Evolutionary conservation across 2,888 invertebrate genomes (phyloP).

Genomic region (Sinopyrophorus schimmeli): DNA sequence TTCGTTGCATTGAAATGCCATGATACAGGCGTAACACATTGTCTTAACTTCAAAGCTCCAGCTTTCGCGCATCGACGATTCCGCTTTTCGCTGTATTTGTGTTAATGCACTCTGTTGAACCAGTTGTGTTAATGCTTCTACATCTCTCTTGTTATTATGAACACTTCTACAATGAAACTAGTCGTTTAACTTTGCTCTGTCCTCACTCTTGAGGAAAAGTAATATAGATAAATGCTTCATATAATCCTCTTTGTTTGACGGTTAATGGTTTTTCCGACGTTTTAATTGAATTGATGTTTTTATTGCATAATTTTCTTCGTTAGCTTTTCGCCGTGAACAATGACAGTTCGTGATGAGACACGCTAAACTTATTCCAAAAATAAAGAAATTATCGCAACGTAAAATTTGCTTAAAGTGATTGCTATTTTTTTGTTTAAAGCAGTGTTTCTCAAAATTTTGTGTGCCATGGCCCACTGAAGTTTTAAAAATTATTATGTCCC

Average conservation of each 20-base stretch:
- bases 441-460: no score
- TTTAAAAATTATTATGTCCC: no score
- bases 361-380: no score
- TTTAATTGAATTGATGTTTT: conserved; percentile 6
- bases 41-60: conserved; percentile 23
- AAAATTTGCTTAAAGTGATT: no score
- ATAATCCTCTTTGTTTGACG: conserved; percentile 13
- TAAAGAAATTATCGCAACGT: no score
- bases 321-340: no score
- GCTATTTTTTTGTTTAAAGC: no score
- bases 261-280: conserved; percentile 10
- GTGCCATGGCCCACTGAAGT: no score
- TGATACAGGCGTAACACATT: conserved; percentile 22
- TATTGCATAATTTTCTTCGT: neutral
- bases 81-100: conserved; percentile 25
- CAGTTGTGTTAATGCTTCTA: conserved; percentile 18
- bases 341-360: no score
- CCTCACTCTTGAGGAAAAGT: conserved; percentile 13
- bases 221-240: conserved; percentile 17
- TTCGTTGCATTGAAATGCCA: conserved; percentile 12
- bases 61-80: conserved; percentile 23
- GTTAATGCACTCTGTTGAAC: conserved; percentile 25
- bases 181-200: conserved; percentile 20
- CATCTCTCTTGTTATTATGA: conserved; percentile 23
- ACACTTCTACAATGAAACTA: conserved; percentile 20